These are phyloP conservation scores for Myotis daubentonii DNA, from an alignment of 2,797 vertebrate species.

Conservation along the genomic window DNA sequence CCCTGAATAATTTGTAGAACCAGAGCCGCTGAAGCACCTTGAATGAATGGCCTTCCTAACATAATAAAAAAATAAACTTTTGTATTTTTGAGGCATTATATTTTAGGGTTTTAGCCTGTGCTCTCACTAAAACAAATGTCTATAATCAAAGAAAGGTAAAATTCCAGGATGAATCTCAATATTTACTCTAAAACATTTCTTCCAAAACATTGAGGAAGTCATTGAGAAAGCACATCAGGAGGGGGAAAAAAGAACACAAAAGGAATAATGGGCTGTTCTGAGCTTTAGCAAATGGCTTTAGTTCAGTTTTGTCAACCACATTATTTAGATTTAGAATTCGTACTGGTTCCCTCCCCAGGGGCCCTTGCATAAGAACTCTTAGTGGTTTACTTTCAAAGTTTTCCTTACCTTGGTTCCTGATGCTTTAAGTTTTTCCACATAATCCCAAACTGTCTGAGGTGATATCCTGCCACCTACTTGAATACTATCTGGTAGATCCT, in stretches of 20 bases:
- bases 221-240: not conserved
- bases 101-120: conserved; percentile 3
- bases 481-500: conserved; percentile 98
- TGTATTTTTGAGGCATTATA: not conserved
- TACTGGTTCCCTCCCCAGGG: not conserved
- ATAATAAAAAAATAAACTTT: not conserved
- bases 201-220: conserved; percentile 6
- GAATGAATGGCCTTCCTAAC: not conserved
- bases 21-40: not conserved
- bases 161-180: not conserved
- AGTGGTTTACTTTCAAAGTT: not conserved
- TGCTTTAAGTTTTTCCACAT: conserved; percentile 98
- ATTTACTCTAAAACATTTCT: conserved; percentile 12
- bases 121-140: conserved; percentile 31
- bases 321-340: not conserved
- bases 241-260: not conserved
- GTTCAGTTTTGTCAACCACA: not conserved
- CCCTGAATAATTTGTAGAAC: not conserved
- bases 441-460: conserved; percentile 98
- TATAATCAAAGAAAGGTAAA: conserved; percentile 5
- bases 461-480: conserved; percentile 98
- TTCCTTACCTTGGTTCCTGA: conserved; percentile 96
- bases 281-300: not conserved
- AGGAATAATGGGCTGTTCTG: not conserved
- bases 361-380: not conserved